Evolutionary conservation across 2,797 vertebrate genomes (phyloP).

Genomic region (Danio tinwini): DNA sequence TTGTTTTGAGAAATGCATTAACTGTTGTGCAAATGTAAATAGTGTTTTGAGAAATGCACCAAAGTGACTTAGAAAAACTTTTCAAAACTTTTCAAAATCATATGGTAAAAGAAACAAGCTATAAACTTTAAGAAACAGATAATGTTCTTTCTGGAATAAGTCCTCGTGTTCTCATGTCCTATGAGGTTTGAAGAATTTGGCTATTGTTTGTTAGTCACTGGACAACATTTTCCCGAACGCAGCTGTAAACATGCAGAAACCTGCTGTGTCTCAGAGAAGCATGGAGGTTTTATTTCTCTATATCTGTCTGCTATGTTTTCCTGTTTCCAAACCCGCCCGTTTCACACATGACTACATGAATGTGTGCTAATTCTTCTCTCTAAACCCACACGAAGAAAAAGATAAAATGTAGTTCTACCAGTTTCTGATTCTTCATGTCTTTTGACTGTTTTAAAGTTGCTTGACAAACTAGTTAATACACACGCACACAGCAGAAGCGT

Average conservation of each 20-base stretch:
- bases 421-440: neutral
- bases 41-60: too few relatives aligned
- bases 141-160: neutral
- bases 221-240: neutral
- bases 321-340: neutral
- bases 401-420: slow-evolving; percentile 1
- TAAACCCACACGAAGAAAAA: neutral
- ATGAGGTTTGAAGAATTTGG: neutral
- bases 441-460: slow-evolving; percentile 32
- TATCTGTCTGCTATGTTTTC: slow-evolving; percentile 1
- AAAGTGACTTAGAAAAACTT: too few relatives aligned
- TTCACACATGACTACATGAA: neutral
- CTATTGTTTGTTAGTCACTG: slow-evolving; percentile 32
- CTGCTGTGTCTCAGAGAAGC: slow-evolving; percentile 27
- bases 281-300: slow-evolving; percentile 11
- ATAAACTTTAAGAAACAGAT: neutral
- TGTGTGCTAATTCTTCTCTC: neutral
- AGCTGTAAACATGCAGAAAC: slow-evolving; percentile 42
- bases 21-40: too few relatives aligned
- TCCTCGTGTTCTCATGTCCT: neutral
- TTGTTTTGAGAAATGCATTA: too few relatives aligned
- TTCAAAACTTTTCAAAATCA: neutral
- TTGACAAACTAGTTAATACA: neutral
- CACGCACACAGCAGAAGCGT: slow-evolving; percentile 24
- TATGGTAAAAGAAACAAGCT: neutral